Percentiles rank a stretch among this genome's conserved stretches.
phyloP scores from a whole-genome alignment of 2,888 invertebrate species.

The Idaea straminata region DNA sequence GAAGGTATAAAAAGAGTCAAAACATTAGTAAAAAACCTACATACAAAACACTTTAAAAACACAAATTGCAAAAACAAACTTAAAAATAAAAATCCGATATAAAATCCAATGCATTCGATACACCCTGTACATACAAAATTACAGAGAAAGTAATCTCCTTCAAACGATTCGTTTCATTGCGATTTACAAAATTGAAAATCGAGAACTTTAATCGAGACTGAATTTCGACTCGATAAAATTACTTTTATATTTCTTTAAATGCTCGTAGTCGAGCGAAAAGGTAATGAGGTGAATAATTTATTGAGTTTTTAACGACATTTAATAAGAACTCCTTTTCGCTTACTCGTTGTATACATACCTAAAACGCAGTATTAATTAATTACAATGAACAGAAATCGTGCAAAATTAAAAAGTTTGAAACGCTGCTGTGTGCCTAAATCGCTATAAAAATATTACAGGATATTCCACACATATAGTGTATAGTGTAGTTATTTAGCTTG shows the following conservation, averaged over 20 bases:
- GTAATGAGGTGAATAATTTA: background rate
- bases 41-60: background rate
- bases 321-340: background rate
- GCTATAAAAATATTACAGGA: no score
- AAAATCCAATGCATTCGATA: slow-evolving; percentile 9
- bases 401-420: no score
- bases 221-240: slow-evolving; percentile 23
- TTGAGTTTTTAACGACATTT: background rate
- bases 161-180: slow-evolving; percentile 35
- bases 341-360: no score
- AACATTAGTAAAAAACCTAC: background rate
- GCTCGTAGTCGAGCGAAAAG: background rate
- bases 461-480: no score
- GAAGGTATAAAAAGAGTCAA: background rate
- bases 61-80: background rate
- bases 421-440: no score
- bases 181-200: slow-evolving; percentile 42
- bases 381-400: no score
- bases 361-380: no score
- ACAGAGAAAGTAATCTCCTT: slow-evolving; percentile 36
- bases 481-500: no score
- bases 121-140: slow-evolving; percentile 33
- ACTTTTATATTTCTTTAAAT: slow-evolving; percentile 17
- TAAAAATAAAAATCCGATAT: background rate
- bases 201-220: slow-evolving; percentile 41